Conservation (phyloP, 2,113 vertebrate species). For the Chauna torquata region DNA sequence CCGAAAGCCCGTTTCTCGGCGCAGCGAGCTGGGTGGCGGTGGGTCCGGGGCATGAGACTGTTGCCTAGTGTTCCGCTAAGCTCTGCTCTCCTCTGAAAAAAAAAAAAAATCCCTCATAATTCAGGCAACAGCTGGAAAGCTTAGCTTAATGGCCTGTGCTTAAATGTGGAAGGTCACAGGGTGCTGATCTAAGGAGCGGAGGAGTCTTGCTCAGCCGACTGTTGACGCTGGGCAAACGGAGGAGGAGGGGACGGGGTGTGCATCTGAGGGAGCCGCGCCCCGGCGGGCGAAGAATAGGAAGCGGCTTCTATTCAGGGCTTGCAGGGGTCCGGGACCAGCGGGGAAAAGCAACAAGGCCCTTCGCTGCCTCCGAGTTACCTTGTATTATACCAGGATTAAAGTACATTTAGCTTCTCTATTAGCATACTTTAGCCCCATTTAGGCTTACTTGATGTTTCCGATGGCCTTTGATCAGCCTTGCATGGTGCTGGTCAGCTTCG, state of each 20-base stretch:
- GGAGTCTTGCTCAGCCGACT: conserved; percentile 83
- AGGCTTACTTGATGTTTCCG: conserved; percentile 85
- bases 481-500: conserved; percentile 82
- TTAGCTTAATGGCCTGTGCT: conserved; percentile 83
- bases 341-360: conserved; percentile 76
- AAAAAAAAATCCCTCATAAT: conserved; percentile 72
- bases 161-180: conserved; percentile 86
- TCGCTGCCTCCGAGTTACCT: conserved; percentile 81
- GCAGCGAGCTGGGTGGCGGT: conserved; percentile 73
- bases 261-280: conserved; percentile 77
- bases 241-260: conserved; percentile 77
- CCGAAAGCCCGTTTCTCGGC: not conserved
- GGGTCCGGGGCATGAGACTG: conserved; percentile 73
- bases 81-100: conserved; percentile 64
- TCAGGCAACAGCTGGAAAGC: conserved; percentile 86
- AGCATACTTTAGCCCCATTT: conserved; percentile 87
- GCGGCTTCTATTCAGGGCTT: conserved; percentile 81
- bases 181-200: conserved; percentile 84
- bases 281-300: conserved; percentile 76
- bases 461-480: conserved; percentile 88
- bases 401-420: conserved; percentile 87
- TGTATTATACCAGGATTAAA: conserved; percentile 91
- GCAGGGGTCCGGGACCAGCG: conserved; percentile 78
- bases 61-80: conserved; percentile 78
- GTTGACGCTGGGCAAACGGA: conserved; percentile 84